These are phyloP conservation scores for Acronicta alni DNA, from an alignment of 2,888 invertebrate genomes.

Conservation along the genomic window DNA sequence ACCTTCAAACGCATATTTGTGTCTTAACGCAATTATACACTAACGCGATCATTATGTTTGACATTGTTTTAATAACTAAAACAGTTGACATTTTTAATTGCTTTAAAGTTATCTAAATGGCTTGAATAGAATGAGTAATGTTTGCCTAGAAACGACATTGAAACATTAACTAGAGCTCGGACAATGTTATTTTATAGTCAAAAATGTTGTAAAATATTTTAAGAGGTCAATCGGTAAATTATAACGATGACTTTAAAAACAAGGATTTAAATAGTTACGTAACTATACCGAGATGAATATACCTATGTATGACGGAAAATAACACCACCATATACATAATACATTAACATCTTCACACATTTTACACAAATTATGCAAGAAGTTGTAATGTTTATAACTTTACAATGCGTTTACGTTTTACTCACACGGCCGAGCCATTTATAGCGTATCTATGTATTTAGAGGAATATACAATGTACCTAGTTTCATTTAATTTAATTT, in stretches of 20 bases:
- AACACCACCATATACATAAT: too few relatives aligned
- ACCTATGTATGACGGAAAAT: too few relatives aligned
- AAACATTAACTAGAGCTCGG: constrained; percentile 12
- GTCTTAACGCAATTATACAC: constrained; percentile 49
- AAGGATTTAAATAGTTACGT: too few relatives aligned
- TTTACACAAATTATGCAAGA: too few relatives aligned
- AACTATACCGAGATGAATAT: too few relatives aligned
- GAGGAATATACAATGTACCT: too few relatives aligned
- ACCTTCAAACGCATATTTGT: constrained; percentile 57
- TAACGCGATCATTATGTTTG: constrained; percentile 46
- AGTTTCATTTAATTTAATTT: too few relatives aligned
- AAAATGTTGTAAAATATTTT: background rate
- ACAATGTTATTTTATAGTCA: background rate
- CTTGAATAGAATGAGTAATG: constrained; percentile 22
- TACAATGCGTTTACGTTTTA: too few relatives aligned
- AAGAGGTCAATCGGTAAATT: background rate
- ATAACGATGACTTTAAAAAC: background rate
- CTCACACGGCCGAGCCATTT: too few relatives aligned
- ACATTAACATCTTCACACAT: too few relatives aligned
- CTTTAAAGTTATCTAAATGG: constrained; percentile 14
- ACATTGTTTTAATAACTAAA: constrained; percentile 51
- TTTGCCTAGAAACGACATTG: constrained; percentile 23
- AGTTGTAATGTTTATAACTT: too few relatives aligned
- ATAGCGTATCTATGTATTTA: too few relatives aligned
- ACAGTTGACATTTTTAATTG: constrained; percentile 49